phyloP scores from a whole-genome alignment of 2,797 vertebrate genomes.

The Melanotaenia maccullochi region DNA sequence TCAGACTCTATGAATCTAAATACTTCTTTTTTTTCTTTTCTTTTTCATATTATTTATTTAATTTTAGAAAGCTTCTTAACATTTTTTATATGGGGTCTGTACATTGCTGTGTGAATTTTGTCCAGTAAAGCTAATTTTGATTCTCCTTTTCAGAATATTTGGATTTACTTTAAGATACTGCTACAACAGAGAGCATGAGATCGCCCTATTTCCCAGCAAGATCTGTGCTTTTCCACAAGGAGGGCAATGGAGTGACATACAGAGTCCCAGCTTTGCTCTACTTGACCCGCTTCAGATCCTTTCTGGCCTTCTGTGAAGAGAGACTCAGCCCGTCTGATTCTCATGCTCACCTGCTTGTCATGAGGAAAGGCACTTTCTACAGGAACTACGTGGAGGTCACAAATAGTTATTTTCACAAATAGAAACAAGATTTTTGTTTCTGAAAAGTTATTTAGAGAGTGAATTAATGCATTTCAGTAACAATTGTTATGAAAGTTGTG shows the following conservation, averaged over 20 bases:
- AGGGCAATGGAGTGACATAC: constrained; percentile 90
- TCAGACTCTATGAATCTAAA: no score
- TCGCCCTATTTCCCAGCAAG: constrained; percentile 84
- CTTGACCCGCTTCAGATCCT: constrained; percentile 79
- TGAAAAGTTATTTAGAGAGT: neutral
- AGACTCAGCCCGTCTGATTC: constrained; percentile 88
- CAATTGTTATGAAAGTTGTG: no score
- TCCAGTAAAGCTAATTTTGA: neutral
- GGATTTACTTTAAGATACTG: neutral
- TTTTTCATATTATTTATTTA: no score
- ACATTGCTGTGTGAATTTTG: neutral
- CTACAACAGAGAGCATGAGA: constrained; percentile 66
- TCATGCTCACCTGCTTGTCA: constrained; percentile 91
- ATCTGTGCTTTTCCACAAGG: constrained; percentile 89
- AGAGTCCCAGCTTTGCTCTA: constrained; percentile 91
- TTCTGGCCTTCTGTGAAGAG: constrained; percentile 95
- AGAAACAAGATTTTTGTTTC: neutral
- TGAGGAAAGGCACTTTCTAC: constrained; percentile 88
- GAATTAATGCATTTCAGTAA: neutral
- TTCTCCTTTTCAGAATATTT: constrained; percentile 22
- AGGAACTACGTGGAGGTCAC: constrained; percentile 89
- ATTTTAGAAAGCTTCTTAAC: no score
- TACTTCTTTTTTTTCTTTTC: no score
- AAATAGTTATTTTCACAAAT: neutral
- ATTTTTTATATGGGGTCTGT: no score